These are phyloP conservation scores for Typhlomys cinereus DNA, from an alignment of 2,113 vertebrate species.

Conservation along the genomic window DNA sequence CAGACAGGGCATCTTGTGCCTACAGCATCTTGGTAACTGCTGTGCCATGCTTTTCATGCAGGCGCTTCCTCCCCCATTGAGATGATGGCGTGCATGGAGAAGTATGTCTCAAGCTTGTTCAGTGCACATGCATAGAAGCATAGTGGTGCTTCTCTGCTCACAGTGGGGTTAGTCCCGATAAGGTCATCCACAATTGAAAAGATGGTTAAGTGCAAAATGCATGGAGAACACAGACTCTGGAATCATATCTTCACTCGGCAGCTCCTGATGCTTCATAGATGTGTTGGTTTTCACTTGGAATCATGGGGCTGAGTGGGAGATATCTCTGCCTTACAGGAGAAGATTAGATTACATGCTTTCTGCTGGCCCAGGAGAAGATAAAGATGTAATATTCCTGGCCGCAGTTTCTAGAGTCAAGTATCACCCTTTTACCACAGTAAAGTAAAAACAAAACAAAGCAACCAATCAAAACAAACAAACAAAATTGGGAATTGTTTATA, in stretches of 20 bases:
- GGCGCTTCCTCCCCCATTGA: accelerated
- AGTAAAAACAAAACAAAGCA: not conserved
- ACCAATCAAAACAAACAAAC: no score
- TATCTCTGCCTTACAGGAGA: not conserved
- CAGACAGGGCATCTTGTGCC: accelerated
- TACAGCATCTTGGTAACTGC: not conserved
- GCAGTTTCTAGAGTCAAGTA: not conserved
- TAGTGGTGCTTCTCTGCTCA: not conserved
- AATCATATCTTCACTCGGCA: not conserved
- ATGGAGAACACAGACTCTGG: no score
- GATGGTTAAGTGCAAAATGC: not conserved
- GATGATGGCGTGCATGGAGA: not conserved
- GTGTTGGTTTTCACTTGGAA: not conserved
- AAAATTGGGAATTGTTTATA: not conserved
- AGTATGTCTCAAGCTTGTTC: not conserved
- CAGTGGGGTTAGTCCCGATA: not conserved
- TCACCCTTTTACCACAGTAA: not conserved
- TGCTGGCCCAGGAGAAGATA: not conserved
- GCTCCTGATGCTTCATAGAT: not conserved
- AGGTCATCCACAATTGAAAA: not conserved
- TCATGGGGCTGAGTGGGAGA: not conserved
- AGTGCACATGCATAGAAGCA: not conserved
- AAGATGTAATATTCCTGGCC: not conserved
- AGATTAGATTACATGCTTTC: not conserved
- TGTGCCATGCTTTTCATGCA: no score